These are phyloP conservation scores for Hydropsyche tenuis DNA, from an alignment of 1,140 invertebrate genomes.

Conservation along the genomic window DNA sequence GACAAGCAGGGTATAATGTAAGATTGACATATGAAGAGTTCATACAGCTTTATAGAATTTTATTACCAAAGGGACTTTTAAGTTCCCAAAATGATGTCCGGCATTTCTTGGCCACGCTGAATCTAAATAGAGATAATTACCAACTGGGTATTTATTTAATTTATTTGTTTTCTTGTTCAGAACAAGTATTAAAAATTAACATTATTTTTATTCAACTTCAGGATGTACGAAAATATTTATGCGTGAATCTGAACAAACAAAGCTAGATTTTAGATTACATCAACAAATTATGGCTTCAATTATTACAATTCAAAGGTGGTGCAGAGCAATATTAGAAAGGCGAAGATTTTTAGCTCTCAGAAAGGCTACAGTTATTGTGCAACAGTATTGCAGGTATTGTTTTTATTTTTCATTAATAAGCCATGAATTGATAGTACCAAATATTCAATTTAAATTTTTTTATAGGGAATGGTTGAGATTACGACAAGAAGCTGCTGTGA, in stretches of 20 bases:
- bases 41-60: slow-evolving; percentile 88
- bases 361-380: slow-evolving; percentile 77
- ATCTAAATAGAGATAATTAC: slow-evolving; percentile 88
- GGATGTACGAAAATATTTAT: slow-evolving; percentile 88
- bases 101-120: slow-evolving; percentile 78
- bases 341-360: slow-evolving; percentile 77
- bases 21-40: slow-evolving; percentile 93
- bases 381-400: slow-evolving; percentile 70
- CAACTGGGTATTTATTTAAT: slow-evolving; percentile 74
- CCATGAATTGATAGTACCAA: neutral
- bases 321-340: slow-evolving; percentile 80
- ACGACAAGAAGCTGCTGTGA: slow-evolving; percentile 69
- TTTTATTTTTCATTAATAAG: slow-evolving; percentile 31
- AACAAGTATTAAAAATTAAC: slow-evolving; percentile 7
- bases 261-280: slow-evolving; percentile 89
- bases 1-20: slow-evolving; percentile 95
- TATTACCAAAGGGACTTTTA: slow-evolving; percentile 85
- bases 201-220: slow-evolving; percentile 47
- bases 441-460: slow-evolving; percentile 4
- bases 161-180: slow-evolving; percentile 3
- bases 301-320: slow-evolving; percentile 91
- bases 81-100: slow-evolving; percentile 82
- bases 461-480: slow-evolving; percentile 56
- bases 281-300: slow-evolving; percentile 93
- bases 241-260: slow-evolving; percentile 92